These are phyloP conservation scores for Orthosia gracilis DNA, from an alignment of 2,888 invertebrate species.

Conservation along the genomic window DNA sequence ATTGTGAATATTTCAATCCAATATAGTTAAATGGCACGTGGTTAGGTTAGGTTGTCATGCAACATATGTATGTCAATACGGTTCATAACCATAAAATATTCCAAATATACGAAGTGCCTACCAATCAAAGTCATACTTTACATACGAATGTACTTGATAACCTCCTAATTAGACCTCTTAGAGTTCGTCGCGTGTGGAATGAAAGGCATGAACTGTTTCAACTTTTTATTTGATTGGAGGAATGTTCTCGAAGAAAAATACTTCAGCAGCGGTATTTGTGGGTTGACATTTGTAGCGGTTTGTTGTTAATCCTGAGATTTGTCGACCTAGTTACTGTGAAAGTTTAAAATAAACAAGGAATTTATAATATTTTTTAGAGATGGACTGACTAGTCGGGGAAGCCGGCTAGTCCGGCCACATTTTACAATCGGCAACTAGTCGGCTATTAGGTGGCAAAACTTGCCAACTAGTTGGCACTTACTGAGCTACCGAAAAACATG, in stretches of 20 bases:
- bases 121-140: constrained; percentile 35
- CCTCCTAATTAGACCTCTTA: constrained; percentile 49
- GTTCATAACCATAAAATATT: constrained; percentile 6
- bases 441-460: too few relatives aligned
- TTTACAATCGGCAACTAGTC: too few relatives aligned
- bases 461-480: too few relatives aligned
- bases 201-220: constrained; percentile 50
- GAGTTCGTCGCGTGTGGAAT: constrained; percentile 45
- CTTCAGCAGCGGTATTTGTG: constrained; percentile 38
- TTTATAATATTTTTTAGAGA: constrained; percentile 31
- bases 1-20: not conserved
- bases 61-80: constrained; percentile 7
- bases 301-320: constrained; percentile 40
- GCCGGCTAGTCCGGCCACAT: too few relatives aligned
- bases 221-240: constrained; percentile 51
- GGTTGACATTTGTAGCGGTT: constrained; percentile 36
- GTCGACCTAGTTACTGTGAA: constrained; percentile 27
- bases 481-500: too few relatives aligned
- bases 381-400: too few relatives aligned
- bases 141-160: constrained; percentile 36
- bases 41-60: constrained; percentile 2
- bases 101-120: constrained; percentile 18
- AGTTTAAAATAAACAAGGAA: constrained; percentile 35
- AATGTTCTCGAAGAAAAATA: constrained; percentile 54
- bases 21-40: not conserved